Conservation (phyloP, 2,888 invertebrate genomes). For the Microctonus aethiopoides region DNA sequence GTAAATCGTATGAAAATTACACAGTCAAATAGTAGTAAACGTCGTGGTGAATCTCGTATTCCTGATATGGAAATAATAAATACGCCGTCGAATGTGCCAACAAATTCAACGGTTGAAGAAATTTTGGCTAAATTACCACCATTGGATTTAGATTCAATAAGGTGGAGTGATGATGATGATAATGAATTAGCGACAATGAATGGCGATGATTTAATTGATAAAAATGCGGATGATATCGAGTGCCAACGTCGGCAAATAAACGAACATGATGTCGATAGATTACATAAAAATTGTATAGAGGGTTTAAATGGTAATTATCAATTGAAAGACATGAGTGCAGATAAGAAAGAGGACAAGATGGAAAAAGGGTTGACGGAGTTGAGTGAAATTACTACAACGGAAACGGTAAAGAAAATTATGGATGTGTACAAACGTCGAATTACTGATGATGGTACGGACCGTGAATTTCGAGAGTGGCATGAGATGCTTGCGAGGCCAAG, state of each 20-base stretch:
- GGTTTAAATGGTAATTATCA: conserved; percentile 65
- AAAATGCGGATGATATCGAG: conserved; percentile 24
- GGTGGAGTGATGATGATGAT: conserved; percentile 62
- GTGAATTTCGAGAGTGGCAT: conserved; percentile 90
- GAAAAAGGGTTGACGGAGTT: conserved; percentile 14
- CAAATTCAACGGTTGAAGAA: conserved; percentile 67
- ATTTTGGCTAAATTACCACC: conserved; percentile 77
- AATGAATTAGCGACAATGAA: conserved; percentile 31
- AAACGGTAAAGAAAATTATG: conserved; percentile 35
- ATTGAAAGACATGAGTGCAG: conserved; percentile 47
- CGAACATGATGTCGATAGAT: conserved; percentile 57
- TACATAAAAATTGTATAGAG: conserved; percentile 58
- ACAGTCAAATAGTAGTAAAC: conserved; percentile 2
- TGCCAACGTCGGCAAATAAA: conserved; percentile 47
- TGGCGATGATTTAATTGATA: conserved; percentile 38
- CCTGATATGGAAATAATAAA: conserved; percentile 39
- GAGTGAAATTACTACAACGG: conserved; percentile 4
- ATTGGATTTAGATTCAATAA: conserved; percentile 71
- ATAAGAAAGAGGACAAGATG: conserved; percentile 42
- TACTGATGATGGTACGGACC: conserved; percentile 54
- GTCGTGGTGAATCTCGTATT: conserved; percentile 10
- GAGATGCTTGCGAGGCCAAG: conserved; percentile 82
- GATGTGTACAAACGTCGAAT: conserved; percentile 48
- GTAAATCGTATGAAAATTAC: neutral
- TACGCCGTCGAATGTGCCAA: conserved; percentile 37